Base-by-base conservation (phyloP, 2,113 vertebrate species). In the Notarius lentiginosus region DNA sequence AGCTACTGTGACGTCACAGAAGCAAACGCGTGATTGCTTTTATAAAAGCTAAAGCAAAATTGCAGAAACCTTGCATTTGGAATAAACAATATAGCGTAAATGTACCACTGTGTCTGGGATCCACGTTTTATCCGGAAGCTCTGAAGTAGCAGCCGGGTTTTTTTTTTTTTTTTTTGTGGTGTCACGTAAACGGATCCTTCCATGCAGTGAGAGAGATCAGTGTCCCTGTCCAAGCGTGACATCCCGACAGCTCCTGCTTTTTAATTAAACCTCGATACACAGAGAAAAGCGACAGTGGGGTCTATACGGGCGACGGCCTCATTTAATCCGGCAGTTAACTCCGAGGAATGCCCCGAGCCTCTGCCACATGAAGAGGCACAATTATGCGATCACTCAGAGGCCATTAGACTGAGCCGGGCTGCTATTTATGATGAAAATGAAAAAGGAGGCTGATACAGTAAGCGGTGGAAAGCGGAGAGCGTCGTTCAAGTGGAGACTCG, bases 161-260 rank as follows among this genome's bases (percentile, higher is more conserved):
- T 92, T 92, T 92, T 94, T 94, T 92, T 95, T 41, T 41, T 41
- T 41, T 41, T 41, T 41, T 41, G 41, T 30, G 30, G 30, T 30
- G 88, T 91, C 88, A 91, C 88, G 93, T 95, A 94, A 95, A 94
- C 91, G 87, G 92, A 95, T 94, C 91, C 91, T 90, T 90, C 92
- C 90, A 68, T 90, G 90, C 92, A 83, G 92, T 81, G 89, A 91
- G 93, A 93, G 92, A 93, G 94, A 92, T 94, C 95, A 85, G 86
- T 93, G 91, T 91, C 94, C 91, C 87, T 84, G 88, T 91, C 90
- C 86, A 81, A 93, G 90, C 92, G 86, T 90, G 92, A 90, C 93
- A 91, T 93, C 92, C 92, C 92, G 92, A 93, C 93, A 92, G 92
- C 91, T 91, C 85, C 7, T 70, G 89, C 81, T 91, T 90, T 93